These are phyloP conservation scores for Sturnira hondurensis DNA, from an alignment of 2,113 vertebrate species.

Conservation along the genomic window DNA sequence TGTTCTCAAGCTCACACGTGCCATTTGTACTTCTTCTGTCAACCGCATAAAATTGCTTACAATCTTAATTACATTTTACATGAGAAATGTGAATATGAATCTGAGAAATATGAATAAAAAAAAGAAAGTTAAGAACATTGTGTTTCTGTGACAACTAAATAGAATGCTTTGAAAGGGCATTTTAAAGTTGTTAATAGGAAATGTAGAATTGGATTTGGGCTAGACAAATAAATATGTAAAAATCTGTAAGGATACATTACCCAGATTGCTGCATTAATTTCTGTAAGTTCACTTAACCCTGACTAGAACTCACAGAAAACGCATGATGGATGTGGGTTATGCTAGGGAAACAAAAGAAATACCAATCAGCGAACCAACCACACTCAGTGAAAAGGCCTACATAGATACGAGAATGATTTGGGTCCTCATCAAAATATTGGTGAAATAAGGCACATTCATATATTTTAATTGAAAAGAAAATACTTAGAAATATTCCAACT, in stretches of 20 bases:
- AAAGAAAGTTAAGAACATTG: background rate
- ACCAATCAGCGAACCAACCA: background rate
- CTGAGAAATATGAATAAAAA: background rate
- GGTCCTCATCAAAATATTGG: background rate
- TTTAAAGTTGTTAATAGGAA: background rate
- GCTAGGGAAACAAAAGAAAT: background rate
- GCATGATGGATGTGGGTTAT: background rate
- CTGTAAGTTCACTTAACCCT: background rate
- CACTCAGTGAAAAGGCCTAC: background rate
- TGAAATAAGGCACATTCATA: background rate
- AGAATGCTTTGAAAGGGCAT: background rate
- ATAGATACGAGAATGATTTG: background rate
- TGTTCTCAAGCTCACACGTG: background rate
- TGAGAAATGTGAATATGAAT: background rate
- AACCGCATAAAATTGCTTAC: background rate
- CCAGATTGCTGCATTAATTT: background rate
- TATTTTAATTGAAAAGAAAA: conserved; percentile 1
- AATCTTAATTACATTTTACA: background rate
- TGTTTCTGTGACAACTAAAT: background rate
- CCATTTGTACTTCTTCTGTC: conserved; percentile 15
- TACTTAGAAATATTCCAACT: background rate
- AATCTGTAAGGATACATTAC: background rate
- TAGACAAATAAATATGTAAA: background rate
- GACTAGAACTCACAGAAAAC: background rate
- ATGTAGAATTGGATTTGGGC: background rate